A percentile compares a stretch with the other conserved stretches of the same genome.
These are phyloP conservation scores for Oreotrochilus melanogaster DNA, from an alignment of 2,113 vertebrate species.

Conservation along the genomic window DNA sequence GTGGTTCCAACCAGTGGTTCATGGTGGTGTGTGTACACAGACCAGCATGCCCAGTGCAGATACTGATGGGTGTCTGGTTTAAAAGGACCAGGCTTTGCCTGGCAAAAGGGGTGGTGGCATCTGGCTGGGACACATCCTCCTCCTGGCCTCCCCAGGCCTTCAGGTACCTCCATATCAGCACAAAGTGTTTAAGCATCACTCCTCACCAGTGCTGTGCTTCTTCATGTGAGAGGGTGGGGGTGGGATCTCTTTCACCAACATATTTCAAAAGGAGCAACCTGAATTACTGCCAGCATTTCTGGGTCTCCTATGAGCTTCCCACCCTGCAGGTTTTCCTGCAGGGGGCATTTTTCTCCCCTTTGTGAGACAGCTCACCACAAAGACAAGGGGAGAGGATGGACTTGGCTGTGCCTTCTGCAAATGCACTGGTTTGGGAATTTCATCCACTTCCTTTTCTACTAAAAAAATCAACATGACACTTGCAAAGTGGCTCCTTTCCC, in stretches of 20 bases:
- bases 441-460: background rate
- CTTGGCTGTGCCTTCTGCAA: background rate
- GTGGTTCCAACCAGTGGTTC: background rate
- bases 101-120: background rate
- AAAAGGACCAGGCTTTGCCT: background rate
- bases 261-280: background rate
- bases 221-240: rapidly evolving
- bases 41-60: background rate
- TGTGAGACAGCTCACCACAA: background rate
- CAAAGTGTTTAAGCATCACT: background rate
- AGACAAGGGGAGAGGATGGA: background rate
- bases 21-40: background rate
- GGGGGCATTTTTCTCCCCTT: background rate
- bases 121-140: background rate
- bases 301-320: background rate
- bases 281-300: background rate
- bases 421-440: background rate
- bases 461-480: slow-evolving; percentile 50
- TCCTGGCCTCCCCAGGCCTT: background rate
- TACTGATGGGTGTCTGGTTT: background rate
- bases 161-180: background rate
- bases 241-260: rapidly evolving
- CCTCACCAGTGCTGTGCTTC: rapidly evolving
- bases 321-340: background rate
- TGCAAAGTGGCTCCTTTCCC: background rate